A percentile compares a stretch with the other conserved stretches of the same genome.
phyloP scores from a whole-genome alignment of 2,797 vertebrate species.

The Neosilurus mollespiculum region DNA sequence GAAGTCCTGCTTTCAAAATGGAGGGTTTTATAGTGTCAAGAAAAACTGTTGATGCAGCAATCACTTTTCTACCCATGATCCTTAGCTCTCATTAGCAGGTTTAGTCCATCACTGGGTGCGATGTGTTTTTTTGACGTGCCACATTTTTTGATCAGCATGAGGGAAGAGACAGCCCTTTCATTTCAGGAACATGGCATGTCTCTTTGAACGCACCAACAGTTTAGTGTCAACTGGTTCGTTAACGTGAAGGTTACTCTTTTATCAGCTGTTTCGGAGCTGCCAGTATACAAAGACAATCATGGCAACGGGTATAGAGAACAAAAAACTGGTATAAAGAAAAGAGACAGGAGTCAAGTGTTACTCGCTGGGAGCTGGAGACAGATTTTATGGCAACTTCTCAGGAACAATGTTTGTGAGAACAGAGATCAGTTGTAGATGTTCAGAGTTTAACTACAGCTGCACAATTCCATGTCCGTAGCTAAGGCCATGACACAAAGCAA shows the following conservation, averaged over 20 bases:
- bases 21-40: background rate
- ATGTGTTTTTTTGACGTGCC: slow-evolving; percentile 58
- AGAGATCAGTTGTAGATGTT: background rate
- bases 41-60: slow-evolving; percentile 8
- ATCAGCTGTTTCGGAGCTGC: slow-evolving; percentile 67
- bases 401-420: background rate
- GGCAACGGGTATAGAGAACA: slow-evolving; percentile 32
- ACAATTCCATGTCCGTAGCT: background rate
- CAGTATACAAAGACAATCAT: slow-evolving; percentile 39
- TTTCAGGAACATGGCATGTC: slow-evolving; percentile 69
- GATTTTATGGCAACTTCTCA: slow-evolving; percentile 35
- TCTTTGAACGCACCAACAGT: slow-evolving; percentile 75
- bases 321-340: slow-evolving; percentile 20
- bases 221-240: slow-evolving; percentile 66
- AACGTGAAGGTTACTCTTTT: slow-evolving; percentile 69
- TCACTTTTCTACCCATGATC: slow-evolving; percentile 35
- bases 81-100: slow-evolving; percentile 57
- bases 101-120: slow-evolving; percentile 68
- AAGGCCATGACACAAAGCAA: background rate
- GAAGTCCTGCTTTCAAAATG: slow-evolving; percentile 2
- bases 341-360: slow-evolving; percentile 13
- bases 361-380: slow-evolving; percentile 6
- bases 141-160: slow-evolving; percentile 69
- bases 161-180: slow-evolving; percentile 71
- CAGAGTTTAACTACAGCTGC: background rate